phyloP scores from a whole-genome alignment of 2,797 vertebrate species.

The Corythornis leucogaster region DNA sequence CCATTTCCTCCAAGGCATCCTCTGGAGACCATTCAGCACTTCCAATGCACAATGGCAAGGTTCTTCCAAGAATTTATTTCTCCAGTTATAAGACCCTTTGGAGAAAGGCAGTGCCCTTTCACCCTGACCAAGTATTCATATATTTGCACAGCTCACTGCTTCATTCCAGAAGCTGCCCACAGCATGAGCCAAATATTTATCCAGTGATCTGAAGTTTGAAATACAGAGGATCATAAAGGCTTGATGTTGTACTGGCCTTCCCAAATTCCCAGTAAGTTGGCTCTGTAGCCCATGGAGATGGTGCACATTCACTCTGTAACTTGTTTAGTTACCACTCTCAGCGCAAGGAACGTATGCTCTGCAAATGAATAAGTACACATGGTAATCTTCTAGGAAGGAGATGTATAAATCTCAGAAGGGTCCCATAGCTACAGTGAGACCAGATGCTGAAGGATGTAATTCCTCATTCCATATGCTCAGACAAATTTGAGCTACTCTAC shows the following conservation, averaged over 20 bases:
- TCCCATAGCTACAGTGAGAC: not conserved
- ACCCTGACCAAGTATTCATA: not conserved
- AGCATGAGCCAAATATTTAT: not conserved
- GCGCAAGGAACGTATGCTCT: not conserved
- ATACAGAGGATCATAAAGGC: not conserved
- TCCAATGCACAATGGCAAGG: not conserved
- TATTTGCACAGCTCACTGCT: not conserved
- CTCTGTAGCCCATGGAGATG: not conserved
- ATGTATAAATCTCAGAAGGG: not conserved
- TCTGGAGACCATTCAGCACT: not conserved
- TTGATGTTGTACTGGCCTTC: not conserved
- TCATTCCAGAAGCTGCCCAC: not conserved
- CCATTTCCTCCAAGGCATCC: not conserved
- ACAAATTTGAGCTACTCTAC: not conserved
- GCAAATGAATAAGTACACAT: rapidly evolving
- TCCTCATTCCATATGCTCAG: not conserved
- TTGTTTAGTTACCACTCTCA: rapidly evolving
- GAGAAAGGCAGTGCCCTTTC: not conserved
- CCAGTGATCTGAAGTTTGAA: not conserved
- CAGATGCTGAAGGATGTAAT: not conserved
- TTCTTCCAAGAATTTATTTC: not conserved
- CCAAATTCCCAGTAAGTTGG: not conserved
- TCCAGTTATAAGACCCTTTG: not conserved
- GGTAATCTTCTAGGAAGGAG: not conserved
- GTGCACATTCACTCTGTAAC: rapidly evolving